These are phyloP conservation scores for Punctoribates punctum DNA, from an alignment of 2,888 invertebrate species.

Conservation along the genomic window DNA sequence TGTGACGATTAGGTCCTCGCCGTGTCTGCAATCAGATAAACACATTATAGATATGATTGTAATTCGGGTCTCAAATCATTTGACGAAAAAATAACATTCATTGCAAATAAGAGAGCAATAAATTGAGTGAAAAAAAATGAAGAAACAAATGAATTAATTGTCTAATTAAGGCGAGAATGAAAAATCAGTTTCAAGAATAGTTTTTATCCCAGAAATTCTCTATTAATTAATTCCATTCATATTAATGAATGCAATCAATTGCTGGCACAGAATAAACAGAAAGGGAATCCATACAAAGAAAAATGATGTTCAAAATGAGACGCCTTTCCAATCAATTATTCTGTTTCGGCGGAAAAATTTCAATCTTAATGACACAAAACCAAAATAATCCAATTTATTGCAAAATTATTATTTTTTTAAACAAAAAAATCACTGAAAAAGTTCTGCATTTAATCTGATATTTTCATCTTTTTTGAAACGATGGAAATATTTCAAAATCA, in stretches of 20 bases:
- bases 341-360: no score
- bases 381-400: no score
- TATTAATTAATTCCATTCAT: background rate
- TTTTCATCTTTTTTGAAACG: no score
- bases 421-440: no score
- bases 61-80: background rate
- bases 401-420: no score
- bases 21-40: slow-evolving; percentile 68
- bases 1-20: slow-evolving; percentile 99
- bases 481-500: no score
- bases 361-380: no score
- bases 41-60: slow-evolving; percentile 29
- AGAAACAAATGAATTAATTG: background rate
- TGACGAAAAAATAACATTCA: background rate
- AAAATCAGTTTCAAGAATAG: slow-evolving; percentile 8
- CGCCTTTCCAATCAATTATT: no score
- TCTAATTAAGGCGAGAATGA: slow-evolving; percentile 7
- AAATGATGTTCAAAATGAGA: no score
- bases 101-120: background rate
- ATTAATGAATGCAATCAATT: background rate
- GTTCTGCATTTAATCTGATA: no score
- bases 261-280: background rate
- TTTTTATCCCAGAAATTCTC: background rate
- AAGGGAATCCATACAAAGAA: no score
- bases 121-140: background rate